Percentiles rank a stretch among this genome's conserved stretches.
Evolutionary conservation across 1,140 invertebrate species (phyloP).

Genomic region (Trichoplusia ni): DNA sequence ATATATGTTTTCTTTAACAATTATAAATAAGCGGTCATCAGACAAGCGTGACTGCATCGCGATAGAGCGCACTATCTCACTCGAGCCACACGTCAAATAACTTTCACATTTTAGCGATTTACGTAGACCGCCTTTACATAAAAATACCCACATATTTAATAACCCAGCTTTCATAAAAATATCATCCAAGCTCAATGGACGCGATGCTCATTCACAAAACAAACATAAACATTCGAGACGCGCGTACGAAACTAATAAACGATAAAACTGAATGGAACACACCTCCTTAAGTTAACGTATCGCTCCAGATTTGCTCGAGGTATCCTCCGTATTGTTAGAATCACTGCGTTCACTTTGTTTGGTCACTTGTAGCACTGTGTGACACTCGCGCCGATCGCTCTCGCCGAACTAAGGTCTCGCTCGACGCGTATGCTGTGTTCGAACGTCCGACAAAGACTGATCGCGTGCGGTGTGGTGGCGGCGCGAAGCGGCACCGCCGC

Average conservation of each 20-base stretch:
- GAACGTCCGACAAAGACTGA: constrained; percentile 58
- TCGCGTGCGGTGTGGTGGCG: constrained; percentile 36
- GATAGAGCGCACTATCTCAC: constrained; percentile 23
- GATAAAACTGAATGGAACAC: constrained; percentile 48
- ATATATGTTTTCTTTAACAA: not conserved
- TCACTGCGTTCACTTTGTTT: constrained; percentile 46
- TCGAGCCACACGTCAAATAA: constrained; percentile 31
- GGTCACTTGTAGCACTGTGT: constrained; percentile 39
- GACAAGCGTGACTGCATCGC: constrained; percentile 34
- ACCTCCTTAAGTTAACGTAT: constrained; percentile 59
- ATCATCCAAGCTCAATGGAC: constrained; percentile 34
- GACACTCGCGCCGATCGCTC: constrained; percentile 51
- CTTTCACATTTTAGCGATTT: constrained; percentile 63
- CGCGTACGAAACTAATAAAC: constrained; percentile 28
- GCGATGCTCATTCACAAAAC: constrained; percentile 36
- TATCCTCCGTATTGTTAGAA: constrained; percentile 42
- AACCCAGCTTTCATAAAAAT: constrained; percentile 29
- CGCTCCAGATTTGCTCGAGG: constrained; percentile 71
- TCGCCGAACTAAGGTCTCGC: constrained; percentile 25
- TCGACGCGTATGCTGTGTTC: constrained; percentile 40
- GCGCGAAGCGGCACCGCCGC: constrained; percentile 43
- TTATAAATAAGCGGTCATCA: constrained; percentile 9
- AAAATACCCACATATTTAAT: constrained; percentile 10
- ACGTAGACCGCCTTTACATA: constrained; percentile 28
- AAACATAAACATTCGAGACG: constrained; percentile 34